Percentiles rank a stretch among this genome's conserved stretches.
These are phyloP conservation scores for Microplitis manilae DNA, from an alignment of 2,888 invertebrate species.

Conservation along the genomic window DNA sequence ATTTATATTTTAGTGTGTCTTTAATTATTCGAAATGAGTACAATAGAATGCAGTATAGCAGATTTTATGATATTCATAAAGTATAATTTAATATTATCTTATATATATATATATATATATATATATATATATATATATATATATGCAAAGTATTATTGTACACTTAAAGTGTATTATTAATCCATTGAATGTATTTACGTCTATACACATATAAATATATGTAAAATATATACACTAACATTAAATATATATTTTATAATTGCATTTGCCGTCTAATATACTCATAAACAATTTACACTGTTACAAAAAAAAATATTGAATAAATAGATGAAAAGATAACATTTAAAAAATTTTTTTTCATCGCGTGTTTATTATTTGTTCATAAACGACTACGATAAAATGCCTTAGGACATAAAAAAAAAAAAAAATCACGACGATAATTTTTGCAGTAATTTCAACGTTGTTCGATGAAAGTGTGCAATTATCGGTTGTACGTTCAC, in stretches of 20 bases:
- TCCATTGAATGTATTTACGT: neutral
- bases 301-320: neutral
- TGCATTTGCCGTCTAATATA: neutral
- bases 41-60: constrained; percentile 28
- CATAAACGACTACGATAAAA: constrained; percentile 5
- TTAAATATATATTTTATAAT: neutral
- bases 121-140: neutral
- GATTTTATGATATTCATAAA: constrained; percentile 31
- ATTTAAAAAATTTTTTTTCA: neutral
- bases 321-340: neutral
- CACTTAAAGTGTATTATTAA: neutral
- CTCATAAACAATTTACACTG: neutral
- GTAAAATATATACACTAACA: neutral
- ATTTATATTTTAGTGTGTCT: constrained; percentile 22
- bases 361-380: neutral
- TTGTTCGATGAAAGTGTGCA: constrained; percentile 29
- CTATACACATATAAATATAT: neutral
- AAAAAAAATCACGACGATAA: neutral
- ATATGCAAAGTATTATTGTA: neutral
- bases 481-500: constrained; percentile 29
- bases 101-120: neutral
- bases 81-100: constrained; percentile 18
- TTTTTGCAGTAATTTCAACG: constrained; percentile 19
- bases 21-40: constrained; percentile 22
- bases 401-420: constrained; percentile 2